phyloP scores from a whole-genome alignment of 1,140 invertebrate genomes.

The Riptortus pedestris region DNA sequence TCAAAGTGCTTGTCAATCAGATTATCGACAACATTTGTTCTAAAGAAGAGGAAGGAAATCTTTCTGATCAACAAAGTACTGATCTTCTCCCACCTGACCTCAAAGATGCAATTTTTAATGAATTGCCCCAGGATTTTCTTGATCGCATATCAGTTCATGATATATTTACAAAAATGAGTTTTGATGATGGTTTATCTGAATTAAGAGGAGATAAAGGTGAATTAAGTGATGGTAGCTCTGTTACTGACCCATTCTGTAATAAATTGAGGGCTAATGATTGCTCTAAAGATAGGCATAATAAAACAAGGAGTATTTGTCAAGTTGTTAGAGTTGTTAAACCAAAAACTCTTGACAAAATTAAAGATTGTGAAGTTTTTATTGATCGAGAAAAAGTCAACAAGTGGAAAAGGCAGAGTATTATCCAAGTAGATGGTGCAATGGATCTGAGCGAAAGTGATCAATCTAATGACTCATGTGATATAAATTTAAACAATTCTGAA shows the following conservation, averaged over 20 bases:
- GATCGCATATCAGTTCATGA: constrained; percentile 72
- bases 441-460: constrained; percentile 38
- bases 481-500: neutral
- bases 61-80: constrained; percentile 54
- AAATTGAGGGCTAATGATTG: neutral
- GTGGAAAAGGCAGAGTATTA: constrained; percentile 36
- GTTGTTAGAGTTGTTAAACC: neutral
- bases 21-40: constrained; percentile 50
- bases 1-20: constrained; percentile 46
- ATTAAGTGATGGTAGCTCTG: neutral
- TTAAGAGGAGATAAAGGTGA: neutral
- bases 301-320: neutral
- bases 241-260: neutral
- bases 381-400: constrained; percentile 9
- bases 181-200: constrained; percentile 36
- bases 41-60: constrained; percentile 48
- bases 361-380: constrained; percentile 2
- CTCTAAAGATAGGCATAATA: neutral
- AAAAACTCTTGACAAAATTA: constrained; percentile 1
- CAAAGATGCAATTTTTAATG: constrained; percentile 72
- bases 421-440: constrained; percentile 53
- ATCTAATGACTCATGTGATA: constrained; percentile 20
- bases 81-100: constrained; percentile 68
- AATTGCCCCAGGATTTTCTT: constrained; percentile 64
- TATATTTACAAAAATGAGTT: constrained; percentile 46